Base-by-base conservation (phyloP, 1,140 invertebrate genomes). In the Diorhabda sublineata region DNA sequence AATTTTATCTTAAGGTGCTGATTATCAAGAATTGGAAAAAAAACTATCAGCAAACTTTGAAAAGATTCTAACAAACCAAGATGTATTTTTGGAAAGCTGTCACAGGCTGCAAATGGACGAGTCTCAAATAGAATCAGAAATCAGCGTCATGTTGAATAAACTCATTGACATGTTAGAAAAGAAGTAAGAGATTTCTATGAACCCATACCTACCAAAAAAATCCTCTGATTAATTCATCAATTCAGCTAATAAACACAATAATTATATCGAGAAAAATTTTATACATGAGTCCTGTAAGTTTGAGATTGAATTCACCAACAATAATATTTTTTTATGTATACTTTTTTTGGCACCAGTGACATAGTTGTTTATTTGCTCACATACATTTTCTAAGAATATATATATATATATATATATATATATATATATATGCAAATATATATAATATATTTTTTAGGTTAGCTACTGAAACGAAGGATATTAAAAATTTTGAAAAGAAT, bases 31-130 rank as follows among this genome's bases (percentile, higher is more conserved):
- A 43, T 63, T 67, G 45, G 74, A 73, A 69, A 70, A 74, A 57
- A 81, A 80, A 52, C 69, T 85, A 4, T 81, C 84, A 68, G 69
- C 70, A 8, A 82, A 80, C 68, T 82, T 85, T 75, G 80, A 88
- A 74, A 85, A 83, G 71, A 78, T 88, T 9, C 74, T 87, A 41
- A 78, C 84, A 5, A 81, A 82, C 26, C 87, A 89, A 77, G 85
- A 86, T 66, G 79, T 83, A 61, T 87, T 88, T 74, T 76, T 87
- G 43, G 84, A 87, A 73, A 85, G 84, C 9, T 88, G 86, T 74
- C 84, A 87, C 74, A 77, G 83, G 56, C 83, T 87, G 42, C 86
- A 88, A 73, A 82, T 84, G 58, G 84, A 87, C 73, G 87, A 87
- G 69, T 83, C 85, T 2, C 79, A 82, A 71, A 75, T 85, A 5